Conservation (phyloP, 2,113 vertebrate genomes). For the Callipepla californica region DNA sequence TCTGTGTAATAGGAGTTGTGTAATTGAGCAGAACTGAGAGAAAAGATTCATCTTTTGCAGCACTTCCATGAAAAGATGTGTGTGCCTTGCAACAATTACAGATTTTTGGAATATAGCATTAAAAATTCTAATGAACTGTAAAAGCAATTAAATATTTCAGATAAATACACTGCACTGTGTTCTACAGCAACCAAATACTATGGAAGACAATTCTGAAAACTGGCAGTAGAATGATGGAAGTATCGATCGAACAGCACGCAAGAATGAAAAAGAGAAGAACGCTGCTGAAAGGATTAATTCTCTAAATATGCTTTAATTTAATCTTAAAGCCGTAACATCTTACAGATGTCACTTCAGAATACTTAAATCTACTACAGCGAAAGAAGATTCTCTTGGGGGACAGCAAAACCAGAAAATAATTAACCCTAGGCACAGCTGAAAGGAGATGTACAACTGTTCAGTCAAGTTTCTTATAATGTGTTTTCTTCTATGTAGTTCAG, state of each 20-base stretch:
- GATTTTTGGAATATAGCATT: not conserved
- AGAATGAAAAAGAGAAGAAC: not conserved
- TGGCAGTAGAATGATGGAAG: not conserved
- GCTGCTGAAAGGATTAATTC: not conserved
- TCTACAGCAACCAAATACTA: not conserved
- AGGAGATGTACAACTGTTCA: not conserved
- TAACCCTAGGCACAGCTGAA: not conserved
- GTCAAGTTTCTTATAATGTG: not conserved
- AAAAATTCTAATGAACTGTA: not conserved
- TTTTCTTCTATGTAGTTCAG: not conserved
- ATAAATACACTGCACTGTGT: not conserved
- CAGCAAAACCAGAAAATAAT: not conserved
- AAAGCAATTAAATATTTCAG: not conserved
- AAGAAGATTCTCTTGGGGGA: not conserved
- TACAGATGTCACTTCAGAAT: not conserved
- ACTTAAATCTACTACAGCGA: not conserved
- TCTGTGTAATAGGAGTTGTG: slow-evolving; percentile 26
- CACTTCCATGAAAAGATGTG: not conserved
- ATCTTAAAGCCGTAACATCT: not conserved
- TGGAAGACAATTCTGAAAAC: not conserved
- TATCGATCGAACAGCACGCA: not conserved
- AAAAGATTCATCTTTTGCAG: not conserved
- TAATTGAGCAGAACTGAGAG: slow-evolving; percentile 32
- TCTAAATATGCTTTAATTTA: not conserved
- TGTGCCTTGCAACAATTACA: not conserved